Conservation (phyloP, 1,140 invertebrate genomes). For the Eciton burchellii region DNA sequence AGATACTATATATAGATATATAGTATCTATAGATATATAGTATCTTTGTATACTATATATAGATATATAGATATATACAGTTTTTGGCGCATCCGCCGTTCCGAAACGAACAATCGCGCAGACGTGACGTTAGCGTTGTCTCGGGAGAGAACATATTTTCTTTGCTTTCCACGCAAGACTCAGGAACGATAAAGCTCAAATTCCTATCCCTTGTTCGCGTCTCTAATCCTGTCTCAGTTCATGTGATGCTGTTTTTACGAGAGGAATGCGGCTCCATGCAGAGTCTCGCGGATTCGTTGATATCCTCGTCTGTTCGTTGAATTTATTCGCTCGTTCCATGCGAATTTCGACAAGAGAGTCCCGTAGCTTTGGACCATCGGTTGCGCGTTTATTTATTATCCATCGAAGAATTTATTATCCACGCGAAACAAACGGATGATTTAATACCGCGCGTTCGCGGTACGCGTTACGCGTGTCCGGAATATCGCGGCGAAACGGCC, state of each 20-base stretch:
- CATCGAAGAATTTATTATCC: neutral
- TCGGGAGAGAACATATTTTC: neutral
- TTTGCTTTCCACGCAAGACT: neutral
- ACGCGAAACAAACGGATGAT: slow-evolving; percentile 17
- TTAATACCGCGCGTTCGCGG: slow-evolving; percentile 18
- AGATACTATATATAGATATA: no score
- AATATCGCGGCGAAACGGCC: neutral
- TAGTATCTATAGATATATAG: no score
- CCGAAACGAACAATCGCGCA: slow-evolving; percentile 13
- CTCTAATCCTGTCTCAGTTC: slow-evolving; percentile 4
- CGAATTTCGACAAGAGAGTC: slow-evolving; percentile 4
- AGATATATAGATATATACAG: no score
- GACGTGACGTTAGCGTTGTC: neutral
- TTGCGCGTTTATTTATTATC: slow-evolving; percentile 15
- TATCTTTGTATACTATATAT: no score
- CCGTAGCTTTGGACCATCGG: slow-evolving; percentile 6
- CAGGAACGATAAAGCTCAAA: slow-evolving; percentile 26
- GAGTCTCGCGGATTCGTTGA: neutral
- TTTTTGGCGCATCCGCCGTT: no score
- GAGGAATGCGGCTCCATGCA: neutral
- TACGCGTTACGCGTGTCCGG: neutral
- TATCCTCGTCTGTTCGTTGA: neutral
- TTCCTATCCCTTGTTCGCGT: neutral
- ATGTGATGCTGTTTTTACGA: neutral
- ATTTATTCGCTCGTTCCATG: no score